phyloP scores from a whole-genome alignment of 2,888 invertebrate genomes.

The Himalopsyche tibetana region DNA sequence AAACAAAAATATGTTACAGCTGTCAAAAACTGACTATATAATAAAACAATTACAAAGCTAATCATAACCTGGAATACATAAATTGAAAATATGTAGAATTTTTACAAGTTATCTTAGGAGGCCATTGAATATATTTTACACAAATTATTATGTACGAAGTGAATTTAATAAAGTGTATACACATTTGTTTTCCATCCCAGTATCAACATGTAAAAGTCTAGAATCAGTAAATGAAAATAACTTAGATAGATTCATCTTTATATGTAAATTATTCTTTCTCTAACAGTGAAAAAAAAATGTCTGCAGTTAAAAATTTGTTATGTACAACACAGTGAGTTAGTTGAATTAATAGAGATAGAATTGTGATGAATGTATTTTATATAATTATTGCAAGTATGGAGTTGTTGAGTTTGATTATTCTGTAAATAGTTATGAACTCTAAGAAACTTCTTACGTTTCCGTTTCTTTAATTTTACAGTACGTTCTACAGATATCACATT shows the following conservation, averaged over 20 bases:
- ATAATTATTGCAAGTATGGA: slow-evolving; percentile 8
- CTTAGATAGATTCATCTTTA: background rate
- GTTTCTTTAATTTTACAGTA: slow-evolving; percentile 33
- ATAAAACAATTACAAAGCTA: background rate
- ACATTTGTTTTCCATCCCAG: background rate
- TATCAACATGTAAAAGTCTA: background rate
- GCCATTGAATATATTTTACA: slow-evolving; percentile 33
- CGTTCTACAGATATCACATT: slow-evolving; percentile 45
- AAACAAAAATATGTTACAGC: background rate
- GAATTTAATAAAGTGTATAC: background rate
- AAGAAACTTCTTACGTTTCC: slow-evolving; percentile 2
- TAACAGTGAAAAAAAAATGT: background rate
- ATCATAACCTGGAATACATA: background rate
- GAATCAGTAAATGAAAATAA: slow-evolving; percentile 6
- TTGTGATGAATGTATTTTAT: slow-evolving; percentile 14
- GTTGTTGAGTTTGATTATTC: slow-evolving; percentile 29
- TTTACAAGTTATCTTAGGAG: slow-evolving; percentile 31
- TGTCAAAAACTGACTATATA: background rate
- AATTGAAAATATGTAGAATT: slow-evolving; percentile 13
- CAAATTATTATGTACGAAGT: background rate
- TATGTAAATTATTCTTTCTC: background rate
- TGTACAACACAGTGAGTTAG: slow-evolving; percentile 5
- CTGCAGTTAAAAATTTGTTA: slow-evolving; percentile 18
- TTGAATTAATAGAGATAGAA: slow-evolving; percentile 16
- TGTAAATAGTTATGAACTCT: slow-evolving; percentile 40